Evolutionary conservation across 2,797 vertebrate species (phyloP), one percentile per base, ranked within the genome.

Genomic region (Rhabdomys pumilio): DNA sequence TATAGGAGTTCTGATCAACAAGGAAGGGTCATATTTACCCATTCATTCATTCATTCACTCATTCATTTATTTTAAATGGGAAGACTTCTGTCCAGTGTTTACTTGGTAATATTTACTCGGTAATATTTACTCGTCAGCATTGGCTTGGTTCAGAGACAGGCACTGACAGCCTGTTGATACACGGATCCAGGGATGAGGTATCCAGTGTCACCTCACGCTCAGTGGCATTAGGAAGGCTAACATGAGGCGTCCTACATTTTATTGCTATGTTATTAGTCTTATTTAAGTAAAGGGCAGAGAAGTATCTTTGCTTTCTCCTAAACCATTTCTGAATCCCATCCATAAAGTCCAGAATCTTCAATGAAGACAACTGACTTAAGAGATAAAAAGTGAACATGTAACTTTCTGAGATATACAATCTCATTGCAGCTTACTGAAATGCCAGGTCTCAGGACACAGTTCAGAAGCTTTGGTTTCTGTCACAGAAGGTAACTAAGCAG

Each of bases 361-460:
- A 84, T 89, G 82, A 97, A 97, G 96, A 67, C 86, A 61, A 69
- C 41, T 96, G 75, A 97, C 97, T 95, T 95, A 96, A 96, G 96
- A 92, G 95, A 90, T 79, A 91, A 95, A 94, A 94, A 97, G 80
- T 50, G 84, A 95, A 96, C 19, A 8, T 61, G 61, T 86, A 96
- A 95, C 14, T 29, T 96, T 90, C 59, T 87, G 89, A 97, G 89
- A 83, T 94, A 72, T 57, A 87, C 50, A 96, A 97, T 88, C 77
- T 73, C 93, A 94, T 6, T 90, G 96, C 50, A 34, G 92, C 80
- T 95, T 90, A 83, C 47, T 96, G 87, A 94, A 97, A 93, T 15
- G 82, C 31, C 95, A 95, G 38, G 94, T 92, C 97, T 92, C 95
- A 90, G 50, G 47, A 77, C 57, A 96, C 6, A 0, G 95, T 95